A percentile compares a stretch with the other conserved stretches of the same genome.
Conservation (phyloP, 2,888 invertebrate species). For the Cyclophora albipunctata region DNA sequence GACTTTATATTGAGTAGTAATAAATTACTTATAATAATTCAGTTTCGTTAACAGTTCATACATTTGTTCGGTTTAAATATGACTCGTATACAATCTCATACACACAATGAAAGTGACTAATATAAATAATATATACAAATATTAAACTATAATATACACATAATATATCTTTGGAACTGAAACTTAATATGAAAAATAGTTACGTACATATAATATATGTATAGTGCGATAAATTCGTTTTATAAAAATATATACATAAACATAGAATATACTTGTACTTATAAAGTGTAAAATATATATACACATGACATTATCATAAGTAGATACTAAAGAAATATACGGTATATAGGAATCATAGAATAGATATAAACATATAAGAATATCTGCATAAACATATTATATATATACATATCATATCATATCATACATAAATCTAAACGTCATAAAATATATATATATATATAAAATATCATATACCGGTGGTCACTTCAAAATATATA, state of each 20-base stretch:
- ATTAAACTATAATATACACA: conserved; percentile 33
- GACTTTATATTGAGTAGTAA: conserved; percentile 48
- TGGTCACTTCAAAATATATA: conserved; percentile 28
- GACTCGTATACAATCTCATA: conserved; percentile 46
- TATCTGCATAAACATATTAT: conserved; percentile 9
- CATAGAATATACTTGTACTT: neutral
- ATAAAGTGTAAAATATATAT: neutral
- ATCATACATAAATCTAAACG: neutral
- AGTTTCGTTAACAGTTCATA: conserved; percentile 25
- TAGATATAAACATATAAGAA: conserved; percentile 7
- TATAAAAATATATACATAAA: conserved; percentile 3
- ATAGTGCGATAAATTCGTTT: conserved; percentile 7
- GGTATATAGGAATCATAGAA: neutral
- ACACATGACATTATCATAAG: too few relatives aligned
- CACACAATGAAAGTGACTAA: conserved; percentile 32
- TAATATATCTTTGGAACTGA: conserved; percentile 65
- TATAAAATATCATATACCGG: conserved; percentile 26
- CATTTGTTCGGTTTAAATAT: conserved; percentile 39
- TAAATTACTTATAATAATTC: conserved; percentile 32
- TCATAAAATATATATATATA: neutral
- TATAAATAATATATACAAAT: conserved; percentile 24
- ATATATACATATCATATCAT: neutral
- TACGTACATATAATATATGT: conserved; percentile 7
- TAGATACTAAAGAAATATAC: too few relatives aligned
- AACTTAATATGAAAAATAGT: conserved; percentile 18